Base-by-base conservation (phyloP, 2,113 vertebrate species). In the Ictidomys tridecemlineatus region DNA sequence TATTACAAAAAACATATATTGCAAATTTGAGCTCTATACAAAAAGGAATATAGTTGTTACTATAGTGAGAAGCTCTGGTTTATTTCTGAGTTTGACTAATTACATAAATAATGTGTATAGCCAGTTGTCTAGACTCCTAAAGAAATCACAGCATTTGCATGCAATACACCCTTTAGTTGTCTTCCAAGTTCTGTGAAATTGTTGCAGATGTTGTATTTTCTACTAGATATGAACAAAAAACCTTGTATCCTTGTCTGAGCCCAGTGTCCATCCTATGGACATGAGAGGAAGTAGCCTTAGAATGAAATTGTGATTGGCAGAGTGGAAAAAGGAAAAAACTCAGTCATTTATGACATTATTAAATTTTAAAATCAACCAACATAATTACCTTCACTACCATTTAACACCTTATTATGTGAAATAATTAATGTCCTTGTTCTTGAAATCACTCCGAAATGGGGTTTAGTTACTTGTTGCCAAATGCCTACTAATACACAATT, bases 41-140 rank as follows among this genome's bases (percentile, higher is more conserved):
- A 91, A 91, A 45, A 96, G 56, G 30, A 80, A 89, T 9, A 80
- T 65, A 26, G 48, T 32, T 86, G 63, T 69, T 84, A 53, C 37
- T 84, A 45, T 13, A 91, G n/a, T 92, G 76, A 72, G 51, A 87
- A 45, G 11, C 22, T 94, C 45, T 90, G 37, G 65, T 89, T 96
- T 95, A 83, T 96, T 96, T 92, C 48, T 73, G 32, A 92, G 61
- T 79, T 72, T 70, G 85, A 67, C 58, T 93, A 85, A 73, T 93
- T 85, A 77, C 65, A 85, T 78, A 85, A 95, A 53, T 91, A 53
- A 76, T 56, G 88, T 79, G 85, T 82, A 83, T 83, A 88, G 72
- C 9, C 32, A 20, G 2, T 78, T 95, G 22, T 88, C 28, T 97
- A 30, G 53, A 85, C 85, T 85, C 67, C 69, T 93, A 69, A 93